Evolutionary conservation across 2,888 invertebrate species (phyloP), one percentile per base, ranked within the genome.

Genomic region (Synergus gifuensis): DNA sequence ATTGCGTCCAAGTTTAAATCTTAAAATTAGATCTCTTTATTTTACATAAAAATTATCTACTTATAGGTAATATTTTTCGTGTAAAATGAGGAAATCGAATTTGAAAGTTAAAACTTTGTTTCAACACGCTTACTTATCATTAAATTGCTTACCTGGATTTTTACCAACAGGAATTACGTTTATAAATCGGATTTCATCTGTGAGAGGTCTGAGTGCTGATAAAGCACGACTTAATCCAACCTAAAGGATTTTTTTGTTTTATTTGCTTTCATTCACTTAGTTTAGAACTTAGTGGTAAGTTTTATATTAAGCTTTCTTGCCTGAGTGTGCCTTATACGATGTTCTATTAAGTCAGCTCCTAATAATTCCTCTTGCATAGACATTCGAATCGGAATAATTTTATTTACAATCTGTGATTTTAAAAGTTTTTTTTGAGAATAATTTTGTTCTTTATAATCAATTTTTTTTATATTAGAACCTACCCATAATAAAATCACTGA

Each of bases 311-410:
- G 22, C 44, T 22, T 64, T 9, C 14, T 88, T 89, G 95, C 95
- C 92, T 95, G 93, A 66, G 94, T 93, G 89, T 97, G 97, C 69
- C 96, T 94, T 66, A 98, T 95, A 84, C 95, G 94, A 90, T 98
- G 98, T 89, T 98, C 98, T 3, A 96, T 96, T 49, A 98, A 93
- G 93, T 98, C 98, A 0, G 98, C 98, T 0, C 98, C 98, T 16
- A 98, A 93, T 67, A 98, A 93, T 92, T 98, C 98, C 76, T 97
- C 96, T 87, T 97, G 95, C 0, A 96, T 94, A 79, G 95, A 95
- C 97, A 98, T 97, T 16, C 98, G 94, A 81, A 98, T 97, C 0
- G 96, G 96, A 86, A 97, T 93, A 22, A 97, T 92, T 90, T 94
- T 95, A 90, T 98, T 95, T 22, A 98, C 95, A 46, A 91, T 42